These are phyloP conservation scores for Lanistes nyassanus DNA, from an alignment of 1,140 invertebrate genomes.

Conservation along the genomic window DNA sequence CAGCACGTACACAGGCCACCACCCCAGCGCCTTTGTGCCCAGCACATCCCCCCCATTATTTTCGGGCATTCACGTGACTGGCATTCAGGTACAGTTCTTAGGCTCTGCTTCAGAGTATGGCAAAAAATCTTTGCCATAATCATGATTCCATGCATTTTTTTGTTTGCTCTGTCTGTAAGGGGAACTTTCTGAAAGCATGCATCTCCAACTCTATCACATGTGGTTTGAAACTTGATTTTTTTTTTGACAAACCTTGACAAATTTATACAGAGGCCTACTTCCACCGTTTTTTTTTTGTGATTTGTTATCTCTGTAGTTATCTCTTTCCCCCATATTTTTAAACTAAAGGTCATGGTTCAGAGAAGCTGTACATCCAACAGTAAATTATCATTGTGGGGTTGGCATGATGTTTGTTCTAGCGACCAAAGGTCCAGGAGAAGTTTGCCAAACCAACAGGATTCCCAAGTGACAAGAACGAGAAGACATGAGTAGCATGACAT, in stretches of 20 bases:
- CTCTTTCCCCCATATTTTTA: too few relatives aligned
- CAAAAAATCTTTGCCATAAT: too few relatives aligned
- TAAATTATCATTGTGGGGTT: neutral
- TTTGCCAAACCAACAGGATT: conserved; percentile 57
- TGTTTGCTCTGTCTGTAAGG: too few relatives aligned
- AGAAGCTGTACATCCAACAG: neutral
- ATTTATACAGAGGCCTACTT: too few relatives aligned
- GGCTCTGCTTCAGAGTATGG: neutral
- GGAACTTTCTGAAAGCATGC: too few relatives aligned
- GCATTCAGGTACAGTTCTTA: neutral
- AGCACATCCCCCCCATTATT: conserved; percentile 57
- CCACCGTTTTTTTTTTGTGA: too few relatives aligned
- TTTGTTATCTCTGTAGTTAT: too few relatives aligned
- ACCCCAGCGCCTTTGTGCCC: conserved; percentile 53
- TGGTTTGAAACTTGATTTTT: too few relatives aligned
- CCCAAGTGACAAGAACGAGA: conserved; percentile 48
- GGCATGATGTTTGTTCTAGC: conserved; percentile 37
- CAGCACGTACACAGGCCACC: conserved; percentile 76
- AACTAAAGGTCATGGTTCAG: too few relatives aligned
- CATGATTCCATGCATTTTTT: too few relatives aligned
- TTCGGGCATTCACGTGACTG: neutral
- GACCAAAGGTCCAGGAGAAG: conserved; percentile 48
- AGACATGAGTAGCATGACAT: conserved; percentile 35
- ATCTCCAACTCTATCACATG: too few relatives aligned
- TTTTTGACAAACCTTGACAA: too few relatives aligned